phyloP scores from a whole-genome alignment of 2,888 invertebrate genomes.

The Meghimatium bilineatum region DNA sequence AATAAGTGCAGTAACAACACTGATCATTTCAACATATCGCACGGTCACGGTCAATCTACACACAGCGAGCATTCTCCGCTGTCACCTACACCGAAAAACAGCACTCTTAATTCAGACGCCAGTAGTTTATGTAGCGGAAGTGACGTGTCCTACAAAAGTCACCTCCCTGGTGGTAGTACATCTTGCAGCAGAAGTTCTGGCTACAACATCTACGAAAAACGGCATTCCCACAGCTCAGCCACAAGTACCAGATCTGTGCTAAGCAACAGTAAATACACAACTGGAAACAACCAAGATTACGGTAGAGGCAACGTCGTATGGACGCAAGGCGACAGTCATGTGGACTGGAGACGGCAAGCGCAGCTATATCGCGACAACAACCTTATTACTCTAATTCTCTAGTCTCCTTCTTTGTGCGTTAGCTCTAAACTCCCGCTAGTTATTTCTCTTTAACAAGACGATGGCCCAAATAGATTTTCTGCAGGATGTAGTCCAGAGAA shows the following conservation, averaged over 20 bases:
- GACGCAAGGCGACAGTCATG: background rate
- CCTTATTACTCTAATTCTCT: slow-evolving; percentile 36
- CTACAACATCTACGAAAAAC: background rate
- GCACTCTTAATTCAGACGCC: background rate
- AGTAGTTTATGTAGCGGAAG: background rate
- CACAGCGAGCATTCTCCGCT: background rate
- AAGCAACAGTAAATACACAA: background rate
- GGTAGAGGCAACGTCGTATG: background rate
- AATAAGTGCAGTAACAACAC: background rate
- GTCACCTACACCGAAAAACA: background rate
- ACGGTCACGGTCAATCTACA: background rate
- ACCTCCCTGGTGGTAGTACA: background rate
- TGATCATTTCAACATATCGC: background rate
- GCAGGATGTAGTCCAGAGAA: no score
- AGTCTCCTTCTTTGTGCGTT: no score
- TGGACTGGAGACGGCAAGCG: slow-evolving; percentile 42
- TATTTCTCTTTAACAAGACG: no score
- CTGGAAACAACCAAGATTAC: background rate
- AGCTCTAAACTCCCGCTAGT: no score
- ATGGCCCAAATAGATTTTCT: no score
- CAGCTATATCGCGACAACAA: slow-evolving; percentile 31
- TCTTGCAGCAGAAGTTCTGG: background rate
- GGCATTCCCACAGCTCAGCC: no score
- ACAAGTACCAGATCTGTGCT: background rate
- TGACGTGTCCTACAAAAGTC: background rate